Conservation (phyloP, 1,140 invertebrate species). For the Chymomyza costata region DNA sequence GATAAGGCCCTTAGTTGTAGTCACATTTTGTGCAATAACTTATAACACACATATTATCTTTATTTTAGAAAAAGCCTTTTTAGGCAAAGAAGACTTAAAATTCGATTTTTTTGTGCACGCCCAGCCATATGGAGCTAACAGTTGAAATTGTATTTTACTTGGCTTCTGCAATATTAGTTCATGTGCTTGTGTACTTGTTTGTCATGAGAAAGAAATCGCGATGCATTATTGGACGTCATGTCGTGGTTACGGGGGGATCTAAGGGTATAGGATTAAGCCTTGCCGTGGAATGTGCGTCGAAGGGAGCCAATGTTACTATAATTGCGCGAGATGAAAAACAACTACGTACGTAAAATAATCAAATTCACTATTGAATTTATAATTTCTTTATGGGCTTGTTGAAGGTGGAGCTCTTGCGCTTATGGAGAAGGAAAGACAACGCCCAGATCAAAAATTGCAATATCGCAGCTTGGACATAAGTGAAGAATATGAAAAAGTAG, state of each 20-base stretch:
- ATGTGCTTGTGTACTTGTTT: constrained; percentile 46
- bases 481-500: constrained; percentile 79
- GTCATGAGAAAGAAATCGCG: constrained; percentile 57
- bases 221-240: constrained; percentile 76
- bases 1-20: too few species aligned
- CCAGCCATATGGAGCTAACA: too few species aligned
- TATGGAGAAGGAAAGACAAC: constrained; percentile 57
- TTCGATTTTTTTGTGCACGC: too few species aligned
- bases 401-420: constrained; percentile 62
- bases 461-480: constrained; percentile 85
- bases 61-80: too few species aligned
- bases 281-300: constrained; percentile 84
- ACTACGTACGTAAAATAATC: constrained; percentile 75
- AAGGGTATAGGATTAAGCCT: constrained; percentile 94
- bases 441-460: constrained; percentile 80
- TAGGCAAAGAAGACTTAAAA: too few species aligned
- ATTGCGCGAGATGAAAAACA: constrained; percentile 87
- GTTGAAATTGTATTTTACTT: too few species aligned
- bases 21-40: too few species aligned
- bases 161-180: constrained; percentile 30
- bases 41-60: too few species aligned
- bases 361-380: too few species aligned
- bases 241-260: constrained; percentile 93
- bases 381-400: too few species aligned
- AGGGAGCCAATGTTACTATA: constrained; percentile 92